Evolutionary conservation across 2,113 vertebrate genomes (phyloP).

Genomic region (Polyodon spathula): DNA sequence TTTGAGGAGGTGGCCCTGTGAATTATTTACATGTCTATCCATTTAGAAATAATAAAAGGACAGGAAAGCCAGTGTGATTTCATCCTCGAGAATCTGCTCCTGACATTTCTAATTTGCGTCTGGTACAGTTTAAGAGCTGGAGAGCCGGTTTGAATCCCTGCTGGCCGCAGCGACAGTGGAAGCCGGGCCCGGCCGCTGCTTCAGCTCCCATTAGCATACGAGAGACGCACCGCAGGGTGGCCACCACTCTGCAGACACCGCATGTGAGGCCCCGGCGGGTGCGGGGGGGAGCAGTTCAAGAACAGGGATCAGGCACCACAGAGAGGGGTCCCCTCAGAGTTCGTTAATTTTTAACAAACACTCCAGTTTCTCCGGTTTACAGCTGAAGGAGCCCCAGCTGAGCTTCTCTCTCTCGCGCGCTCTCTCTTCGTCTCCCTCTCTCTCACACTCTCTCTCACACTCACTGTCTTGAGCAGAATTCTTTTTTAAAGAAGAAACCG

Average conservation of each 20-base stretch:
- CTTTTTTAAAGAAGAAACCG: too few relatives aligned
- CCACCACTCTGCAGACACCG: constrained; percentile 45
- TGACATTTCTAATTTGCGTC: constrained; percentile 31
- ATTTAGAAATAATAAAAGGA: constrained; percentile 33
- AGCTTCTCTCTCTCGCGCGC: too few relatives aligned
- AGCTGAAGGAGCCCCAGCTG: too few relatives aligned
- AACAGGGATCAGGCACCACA: not conserved
- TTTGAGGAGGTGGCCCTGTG: constrained; percentile 20
- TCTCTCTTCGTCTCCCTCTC: too few relatives aligned
- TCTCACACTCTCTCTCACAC: too few relatives aligned
- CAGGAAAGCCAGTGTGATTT: not conserved
- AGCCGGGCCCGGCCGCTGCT: constrained; percentile 37
- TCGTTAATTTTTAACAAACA: too few relatives aligned
- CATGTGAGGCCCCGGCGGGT: not conserved
- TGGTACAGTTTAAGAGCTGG: constrained; percentile 25
- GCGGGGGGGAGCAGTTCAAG: not conserved
- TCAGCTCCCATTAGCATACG: constrained; percentile 59
- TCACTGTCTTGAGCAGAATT: too few relatives aligned
- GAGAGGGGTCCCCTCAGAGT: too few relatives aligned
- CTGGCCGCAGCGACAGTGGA: constrained; percentile 23
- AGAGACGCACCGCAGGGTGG: constrained; percentile 55
- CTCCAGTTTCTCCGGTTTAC: too few relatives aligned
- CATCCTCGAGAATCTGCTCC: constrained; percentile 29
- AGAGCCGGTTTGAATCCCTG: constrained; percentile 22
- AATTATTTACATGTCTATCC: constrained; percentile 55